phyloP scores from a whole-genome alignment of 2,888 invertebrate genomes.

The Cephus sareptanus region DNA sequence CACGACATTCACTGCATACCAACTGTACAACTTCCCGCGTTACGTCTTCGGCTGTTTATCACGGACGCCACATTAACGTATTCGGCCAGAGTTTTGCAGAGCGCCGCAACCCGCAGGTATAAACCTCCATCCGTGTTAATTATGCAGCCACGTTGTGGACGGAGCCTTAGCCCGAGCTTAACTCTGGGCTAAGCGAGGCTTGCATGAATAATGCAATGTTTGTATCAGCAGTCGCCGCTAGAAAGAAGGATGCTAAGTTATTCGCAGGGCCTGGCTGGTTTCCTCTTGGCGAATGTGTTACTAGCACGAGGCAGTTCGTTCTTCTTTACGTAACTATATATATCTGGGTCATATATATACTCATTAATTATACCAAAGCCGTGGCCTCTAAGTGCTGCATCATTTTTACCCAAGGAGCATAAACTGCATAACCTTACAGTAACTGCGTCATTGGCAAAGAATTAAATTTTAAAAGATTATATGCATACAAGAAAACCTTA shows the following conservation, averaged over 20 bases:
- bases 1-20: neutral
- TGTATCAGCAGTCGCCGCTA: conserved; percentile 21
- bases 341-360: neutral
- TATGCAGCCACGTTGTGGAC: conserved; percentile 10
- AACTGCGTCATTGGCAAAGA: neutral
- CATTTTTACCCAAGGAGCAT: neutral
- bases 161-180: neutral
- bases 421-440: neutral
- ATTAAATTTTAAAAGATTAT: neutral
- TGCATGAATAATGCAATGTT: conserved; percentile 9
- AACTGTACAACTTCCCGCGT: neutral
- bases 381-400: neutral
- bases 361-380: neutral
- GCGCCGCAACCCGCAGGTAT: conserved; percentile 21
- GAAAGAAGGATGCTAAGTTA: conserved; percentile 34
- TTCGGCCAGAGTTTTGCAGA: conserved; percentile 20
- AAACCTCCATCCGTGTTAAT: conserved; percentile 3
- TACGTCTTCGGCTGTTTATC: neutral
- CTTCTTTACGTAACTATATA: neutral
- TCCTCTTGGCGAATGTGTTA: conserved; percentile 3
- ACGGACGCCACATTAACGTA: neutral
- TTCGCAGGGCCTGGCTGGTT: conserved; percentile 16
- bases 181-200: conserved; percentile 7
- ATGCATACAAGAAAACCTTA: too few species aligned
- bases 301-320: neutral